Percentiles rank a stretch among this genome's conserved stretches.
phyloP scores from a whole-genome alignment of 1,140 invertebrate species.

The Papilio polyxenes region DNA sequence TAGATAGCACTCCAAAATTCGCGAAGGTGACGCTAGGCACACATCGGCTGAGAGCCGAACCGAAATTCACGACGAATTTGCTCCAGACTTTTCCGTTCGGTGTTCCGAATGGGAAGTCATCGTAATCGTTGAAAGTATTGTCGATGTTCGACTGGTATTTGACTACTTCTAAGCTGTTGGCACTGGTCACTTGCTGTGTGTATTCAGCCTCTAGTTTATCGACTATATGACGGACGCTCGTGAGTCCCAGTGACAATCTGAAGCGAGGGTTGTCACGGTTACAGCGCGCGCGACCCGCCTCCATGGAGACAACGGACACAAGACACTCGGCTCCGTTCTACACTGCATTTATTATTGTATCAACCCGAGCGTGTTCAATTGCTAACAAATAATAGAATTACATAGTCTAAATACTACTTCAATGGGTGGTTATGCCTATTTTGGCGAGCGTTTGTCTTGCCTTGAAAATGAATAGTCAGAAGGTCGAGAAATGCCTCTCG shows the following conservation, averaged over 20 bases:
- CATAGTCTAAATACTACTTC: slow-evolving; percentile 54
- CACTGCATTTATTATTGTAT: slow-evolving; percentile 53
- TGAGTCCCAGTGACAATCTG: slow-evolving; percentile 68
- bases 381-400: slow-evolving; percentile 57
- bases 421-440: slow-evolving; percentile 58
- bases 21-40: slow-evolving; percentile 72
- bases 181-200: slow-evolving; percentile 55
- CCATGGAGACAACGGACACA: slow-evolving; percentile 68
- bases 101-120: slow-evolving; percentile 64
- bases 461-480: slow-evolving; percentile 27
- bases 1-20: slow-evolving; percentile 68
- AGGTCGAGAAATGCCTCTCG: slow-evolving; percentile 22
- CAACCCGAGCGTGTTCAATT: slow-evolving; percentile 61
- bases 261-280: slow-evolving; percentile 70
- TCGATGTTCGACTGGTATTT: slow-evolving; percentile 63
- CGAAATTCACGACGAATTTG: slow-evolving; percentile 60
- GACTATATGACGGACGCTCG: slow-evolving; percentile 74
- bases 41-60: slow-evolving; percentile 63
- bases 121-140: slow-evolving; percentile 56
- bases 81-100: slow-evolving; percentile 67
- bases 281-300: slow-evolving; percentile 62
- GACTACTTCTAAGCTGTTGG: slow-evolving; percentile 55
- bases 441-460: slow-evolving; percentile 38
- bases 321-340: slow-evolving; percentile 52
- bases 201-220: slow-evolving; percentile 67